Evolutionary conservation across 2,888 invertebrate species (phyloP).

Genomic region (Acleris holmiana): DNA sequence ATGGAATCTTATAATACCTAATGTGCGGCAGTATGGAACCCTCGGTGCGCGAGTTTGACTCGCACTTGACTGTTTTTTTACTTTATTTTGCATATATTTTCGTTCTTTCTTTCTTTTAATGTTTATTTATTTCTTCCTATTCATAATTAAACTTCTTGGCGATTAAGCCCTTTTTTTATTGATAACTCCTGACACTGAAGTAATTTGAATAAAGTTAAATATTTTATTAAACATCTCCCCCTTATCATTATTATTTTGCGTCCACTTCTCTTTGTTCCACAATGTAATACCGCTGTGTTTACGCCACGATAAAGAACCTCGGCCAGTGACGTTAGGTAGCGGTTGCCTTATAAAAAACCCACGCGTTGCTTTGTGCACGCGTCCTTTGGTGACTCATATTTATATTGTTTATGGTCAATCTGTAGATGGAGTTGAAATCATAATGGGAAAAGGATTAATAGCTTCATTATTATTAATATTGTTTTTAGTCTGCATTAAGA

Average conservation of each 20-base stretch:
- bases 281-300: conserved; percentile 21
- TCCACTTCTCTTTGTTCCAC: conserved; percentile 18
- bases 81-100: no score
- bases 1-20: no score
- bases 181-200: no score
- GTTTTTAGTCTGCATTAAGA: neutral
- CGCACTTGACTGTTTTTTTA: no score
- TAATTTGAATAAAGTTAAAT: no score
- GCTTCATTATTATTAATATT: neutral
- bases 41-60: no score
- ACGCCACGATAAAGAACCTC: conserved; percentile 26
- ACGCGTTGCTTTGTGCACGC: conserved; percentile 16
- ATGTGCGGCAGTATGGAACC: no score
- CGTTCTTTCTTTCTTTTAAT: no score
- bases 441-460: neutral
- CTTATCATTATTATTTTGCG: conserved; percentile 8
- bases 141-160: no score
- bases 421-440: neutral
- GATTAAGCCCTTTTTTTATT: no score
- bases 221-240: no score
- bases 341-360: conserved; percentile 30
- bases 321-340: conserved; percentile 25
- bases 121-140: no score
- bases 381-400: conserved; percentile 11
- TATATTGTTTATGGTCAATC: neutral